Conservation (phyloP, 2,888 invertebrate genomes). For the Acronicta alni region DNA sequence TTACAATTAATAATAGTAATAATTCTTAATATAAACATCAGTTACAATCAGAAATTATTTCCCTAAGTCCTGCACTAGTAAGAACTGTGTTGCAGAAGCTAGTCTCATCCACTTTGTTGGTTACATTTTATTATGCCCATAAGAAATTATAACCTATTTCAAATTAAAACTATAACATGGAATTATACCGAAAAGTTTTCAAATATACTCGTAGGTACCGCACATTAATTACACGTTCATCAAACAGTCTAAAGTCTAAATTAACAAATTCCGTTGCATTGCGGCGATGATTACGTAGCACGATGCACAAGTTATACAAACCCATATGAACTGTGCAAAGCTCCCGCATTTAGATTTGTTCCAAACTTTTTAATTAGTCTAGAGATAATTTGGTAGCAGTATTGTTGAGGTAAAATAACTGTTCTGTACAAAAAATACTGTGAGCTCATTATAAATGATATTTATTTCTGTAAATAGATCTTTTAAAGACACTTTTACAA, state of each 20-base stretch:
- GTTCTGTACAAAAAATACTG: background rate
- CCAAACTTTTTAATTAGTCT: background rate
- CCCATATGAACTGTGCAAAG: slow-evolving; percentile 11
- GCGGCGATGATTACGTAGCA: background rate
- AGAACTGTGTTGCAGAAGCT: too few species aligned
- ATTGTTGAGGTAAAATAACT: background rate
- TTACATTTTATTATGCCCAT: too few species aligned
- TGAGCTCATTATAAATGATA: too few species aligned
- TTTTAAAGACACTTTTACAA: too few species aligned
- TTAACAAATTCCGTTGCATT: background rate
- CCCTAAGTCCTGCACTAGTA: too few species aligned
- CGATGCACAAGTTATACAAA: slow-evolving; percentile 2
- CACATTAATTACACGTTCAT: background rate
- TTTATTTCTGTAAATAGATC: too few species aligned
- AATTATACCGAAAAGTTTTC: background rate
- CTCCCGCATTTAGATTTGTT: slow-evolving; percentile 8
- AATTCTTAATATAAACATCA: too few species aligned
- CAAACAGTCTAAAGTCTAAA: background rate
- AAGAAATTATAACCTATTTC: too few species aligned
- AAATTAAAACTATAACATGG: background rate
- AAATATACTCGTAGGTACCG: background rate
- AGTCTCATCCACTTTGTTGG: too few species aligned
- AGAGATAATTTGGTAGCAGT: background rate
- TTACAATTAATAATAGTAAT: too few species aligned
- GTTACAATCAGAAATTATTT: too few species aligned